These are phyloP conservation scores for Papilio polytes DNA, from an alignment of 1,140 invertebrate species.

Conservation along the genomic window DNA sequence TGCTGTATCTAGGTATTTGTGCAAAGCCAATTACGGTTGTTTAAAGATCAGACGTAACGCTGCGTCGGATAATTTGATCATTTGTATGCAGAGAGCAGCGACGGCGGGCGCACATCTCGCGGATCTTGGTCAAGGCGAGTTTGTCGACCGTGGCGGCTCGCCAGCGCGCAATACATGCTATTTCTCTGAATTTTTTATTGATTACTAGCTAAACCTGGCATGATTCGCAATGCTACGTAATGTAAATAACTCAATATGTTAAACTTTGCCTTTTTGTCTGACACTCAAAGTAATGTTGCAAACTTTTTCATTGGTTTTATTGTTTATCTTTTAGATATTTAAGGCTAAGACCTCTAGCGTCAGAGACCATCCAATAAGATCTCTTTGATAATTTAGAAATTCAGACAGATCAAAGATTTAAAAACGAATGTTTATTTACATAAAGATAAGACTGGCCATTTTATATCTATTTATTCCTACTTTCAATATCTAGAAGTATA, in stretches of 20 bases:
- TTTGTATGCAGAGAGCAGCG: conserved; percentile 59
- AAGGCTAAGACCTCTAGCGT: too few species aligned
- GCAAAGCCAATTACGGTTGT: neutral
- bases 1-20: neutral
- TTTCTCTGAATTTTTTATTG: conserved; percentile 69
- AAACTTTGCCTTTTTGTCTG: too few species aligned
- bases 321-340: too few species aligned
- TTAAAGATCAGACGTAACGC: conserved; percentile 5
- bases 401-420: too few species aligned
- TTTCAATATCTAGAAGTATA: neutral
- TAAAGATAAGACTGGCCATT: neutral
- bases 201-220: conserved; percentile 37
- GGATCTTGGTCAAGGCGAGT: conserved; percentile 78
- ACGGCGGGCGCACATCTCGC: conserved; percentile 56
- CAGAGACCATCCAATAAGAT: too few species aligned
- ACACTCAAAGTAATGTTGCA: too few species aligned
- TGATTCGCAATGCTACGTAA: neutral
- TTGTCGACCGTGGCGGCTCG: conserved; percentile 72
- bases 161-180: conserved; percentile 65
- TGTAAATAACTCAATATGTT: too few species aligned
- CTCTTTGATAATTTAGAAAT: too few species aligned
- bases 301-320: too few species aligned
- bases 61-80: conserved; percentile 55
- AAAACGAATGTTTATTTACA: too few species aligned
- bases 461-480: neutral